Conservation (phyloP, 2,797 vertebrate species). For the Neosilurus hyrtlii region DNA sequence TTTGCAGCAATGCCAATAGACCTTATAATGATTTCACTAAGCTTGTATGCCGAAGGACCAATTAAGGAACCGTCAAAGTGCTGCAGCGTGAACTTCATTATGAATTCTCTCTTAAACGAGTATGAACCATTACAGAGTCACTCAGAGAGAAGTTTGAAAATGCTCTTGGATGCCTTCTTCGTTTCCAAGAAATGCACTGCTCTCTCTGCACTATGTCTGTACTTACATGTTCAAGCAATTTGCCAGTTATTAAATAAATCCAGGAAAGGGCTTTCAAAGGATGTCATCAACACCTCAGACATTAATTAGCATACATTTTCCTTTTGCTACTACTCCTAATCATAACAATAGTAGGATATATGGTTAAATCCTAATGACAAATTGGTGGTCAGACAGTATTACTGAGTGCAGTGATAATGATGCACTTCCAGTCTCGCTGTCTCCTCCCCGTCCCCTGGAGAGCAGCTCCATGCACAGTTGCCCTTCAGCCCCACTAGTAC, state of each 20-base stretch:
- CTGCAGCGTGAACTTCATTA: conserved; percentile 11
- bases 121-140: background rate
- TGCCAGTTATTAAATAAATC: background rate
- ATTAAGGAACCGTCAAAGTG: conserved; percentile 36
- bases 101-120: conserved; percentile 9
- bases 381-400: conserved; percentile 27
- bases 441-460: conserved; percentile 40
- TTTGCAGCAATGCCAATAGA: background rate
- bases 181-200: conserved; percentile 19
- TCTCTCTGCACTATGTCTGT: background rate
- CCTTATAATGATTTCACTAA: background rate
- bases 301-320: conserved; percentile 28
- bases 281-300: conserved; percentile 31
- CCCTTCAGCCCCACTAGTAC: conserved; percentile 50
- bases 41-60: conserved; percentile 26
- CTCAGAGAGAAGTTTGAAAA: background rate
- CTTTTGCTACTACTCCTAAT: background rate
- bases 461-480: conserved; percentile 40
- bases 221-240: background rate
- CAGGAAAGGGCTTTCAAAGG: conserved; percentile 18
- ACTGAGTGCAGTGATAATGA: conserved; percentile 41
- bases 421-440: conserved; percentile 23
- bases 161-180: background rate
- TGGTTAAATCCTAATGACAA: conserved; percentile 29
- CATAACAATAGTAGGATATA: conserved; percentile 10